These are phyloP conservation scores for Gerris lacustris DNA, from an alignment of 2,888 invertebrate genomes.

Conservation along the genomic window DNA sequence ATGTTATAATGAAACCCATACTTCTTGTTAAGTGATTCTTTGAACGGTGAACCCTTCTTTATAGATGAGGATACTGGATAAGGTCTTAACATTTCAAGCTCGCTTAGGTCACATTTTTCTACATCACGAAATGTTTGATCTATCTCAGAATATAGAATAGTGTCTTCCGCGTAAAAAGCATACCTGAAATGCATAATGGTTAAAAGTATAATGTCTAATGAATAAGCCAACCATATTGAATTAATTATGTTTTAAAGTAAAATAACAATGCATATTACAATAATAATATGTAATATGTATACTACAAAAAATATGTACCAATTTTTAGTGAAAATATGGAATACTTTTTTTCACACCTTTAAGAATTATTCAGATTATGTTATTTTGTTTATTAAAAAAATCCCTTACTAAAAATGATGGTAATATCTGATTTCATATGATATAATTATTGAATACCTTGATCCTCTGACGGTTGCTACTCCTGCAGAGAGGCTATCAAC, in stretches of 20 bases:
- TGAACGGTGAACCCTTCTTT: constrained; percentile 23
- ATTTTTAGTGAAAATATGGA: too few species aligned
- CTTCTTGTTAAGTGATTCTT: constrained; percentile 23
- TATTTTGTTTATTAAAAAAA: too few species aligned
- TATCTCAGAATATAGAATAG: constrained; percentile 21
- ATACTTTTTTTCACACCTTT: too few species aligned
- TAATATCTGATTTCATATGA: neutral
- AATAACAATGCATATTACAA: too few species aligned
- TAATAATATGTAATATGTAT: too few species aligned
- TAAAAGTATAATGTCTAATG: too few species aligned
- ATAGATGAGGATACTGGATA: constrained; percentile 13
- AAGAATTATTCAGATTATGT: too few species aligned
- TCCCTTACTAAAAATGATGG: too few species aligned
- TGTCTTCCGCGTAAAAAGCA: constrained; percentile 26
- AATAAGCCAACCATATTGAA: too few species aligned
- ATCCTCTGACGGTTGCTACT: neutral
- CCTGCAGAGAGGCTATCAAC: neutral
- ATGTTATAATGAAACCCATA: constrained; percentile 14
- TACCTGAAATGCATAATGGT: constrained; percentile 9
- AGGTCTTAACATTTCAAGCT: constrained; percentile 22
- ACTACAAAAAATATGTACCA: too few species aligned
- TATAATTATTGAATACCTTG: neutral
- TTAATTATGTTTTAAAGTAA: too few species aligned
- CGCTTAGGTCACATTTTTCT: constrained; percentile 24
- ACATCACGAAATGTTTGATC: constrained; percentile 21